Base-by-base conservation (phyloP, 2,888 invertebrate genomes). In the Hirtodrosophila cameraria region DNA sequence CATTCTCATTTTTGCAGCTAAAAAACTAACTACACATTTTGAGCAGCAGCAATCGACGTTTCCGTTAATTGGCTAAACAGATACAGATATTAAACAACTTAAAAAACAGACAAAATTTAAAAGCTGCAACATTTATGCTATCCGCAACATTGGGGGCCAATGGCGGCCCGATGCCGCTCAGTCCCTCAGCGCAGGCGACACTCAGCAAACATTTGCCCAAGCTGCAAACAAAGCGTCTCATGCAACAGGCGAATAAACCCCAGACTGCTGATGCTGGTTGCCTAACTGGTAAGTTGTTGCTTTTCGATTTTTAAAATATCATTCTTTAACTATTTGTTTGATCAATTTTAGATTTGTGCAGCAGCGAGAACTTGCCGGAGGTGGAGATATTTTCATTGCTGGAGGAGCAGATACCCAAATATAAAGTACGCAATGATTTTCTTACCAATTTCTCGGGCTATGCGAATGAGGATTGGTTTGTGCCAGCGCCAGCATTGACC, bases 301-400 rank as follows among this genome's bases (percentile, higher is more conserved):
- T 16, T 30, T 15, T n/a, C n/a, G n/a, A n/a, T n/a, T n/a, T n/a
- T n/a, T n/a, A n/a, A n/a, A 28, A 15, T 7, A 23, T 6, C 23
- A 0, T n/a, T 18, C 13, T 18, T 3, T 13, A 20, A 11, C 8
- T 38, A 15, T 52, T 41, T 53, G 8, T 23, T 3, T 35, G 35
- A n/a, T 33, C 25, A 45, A 36, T 2, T 41, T 33, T 65, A 97
- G 97, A 97, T 92, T 93, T 98, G 92, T 97, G 97, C 94, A 96
- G 96, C 92, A 95, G 95, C 91, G 97, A 95, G 91, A 95, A 97
- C 92, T 93, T 97, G 91, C 96, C 97, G 70, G 98, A 98, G 93
- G 97, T 98, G 88, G 98, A 98, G 92, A 97, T 98, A 89, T 95
- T 98, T 91, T 97, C 97, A 91, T 93, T 98, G 80, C 93, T 98